Evolutionary conservation across 1,140 invertebrate species (phyloP).

Genomic region (Drosophila orosa): DNA sequence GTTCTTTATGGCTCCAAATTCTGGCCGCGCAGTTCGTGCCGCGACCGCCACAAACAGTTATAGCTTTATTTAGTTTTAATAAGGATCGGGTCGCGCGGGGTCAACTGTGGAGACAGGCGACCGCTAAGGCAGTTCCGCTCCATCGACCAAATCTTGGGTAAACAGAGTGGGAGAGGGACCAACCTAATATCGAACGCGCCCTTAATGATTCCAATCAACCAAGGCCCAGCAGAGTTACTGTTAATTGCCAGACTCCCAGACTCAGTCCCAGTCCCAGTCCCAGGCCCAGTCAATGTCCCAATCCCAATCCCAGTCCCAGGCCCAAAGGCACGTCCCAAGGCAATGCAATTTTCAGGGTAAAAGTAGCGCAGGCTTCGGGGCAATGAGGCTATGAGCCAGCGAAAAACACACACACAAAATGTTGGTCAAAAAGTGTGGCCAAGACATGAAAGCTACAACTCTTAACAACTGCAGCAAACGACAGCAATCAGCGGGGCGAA

Average conservation of each 20-base stretch:
- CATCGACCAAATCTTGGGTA: slow-evolving; percentile 39
- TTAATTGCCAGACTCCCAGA: slow-evolving; percentile 73
- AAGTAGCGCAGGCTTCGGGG: slow-evolving; percentile 64
- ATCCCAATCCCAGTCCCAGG: slow-evolving; percentile 3
- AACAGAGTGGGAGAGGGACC: slow-evolving; percentile 23
- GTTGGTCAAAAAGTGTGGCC: slow-evolving; percentile 83
- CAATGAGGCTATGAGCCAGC: slow-evolving; percentile 22
- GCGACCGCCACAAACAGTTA: slow-evolving; percentile 60
- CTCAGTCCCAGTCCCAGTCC: background rate
- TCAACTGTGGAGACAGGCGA: slow-evolving; percentile 45
- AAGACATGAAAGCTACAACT: slow-evolving; percentile 83
- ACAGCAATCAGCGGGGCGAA: slow-evolving; percentile 70
- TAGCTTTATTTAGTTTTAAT: slow-evolving; percentile 82
- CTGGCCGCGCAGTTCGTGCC: slow-evolving; percentile 56
- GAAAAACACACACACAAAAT: slow-evolving; percentile 72
- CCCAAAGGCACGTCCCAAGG: slow-evolving; percentile 59
- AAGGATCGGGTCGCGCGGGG: slow-evolving; percentile 64
- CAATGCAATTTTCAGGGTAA: slow-evolving; percentile 68
- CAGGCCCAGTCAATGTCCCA: background rate
- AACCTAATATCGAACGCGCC: slow-evolving; percentile 67
- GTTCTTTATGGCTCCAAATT: slow-evolving; percentile 63
- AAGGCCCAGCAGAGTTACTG: slow-evolving; percentile 62
- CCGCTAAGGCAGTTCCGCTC: slow-evolving; percentile 17
- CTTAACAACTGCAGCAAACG: slow-evolving; percentile 81
- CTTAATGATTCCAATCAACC: slow-evolving; percentile 79